A percentile compares a stretch with the other conserved stretches of the same genome.
These are phyloP conservation scores for Eulimnadia texana DNA, from an alignment of 1,140 invertebrate species.

Conservation along the genomic window DNA sequence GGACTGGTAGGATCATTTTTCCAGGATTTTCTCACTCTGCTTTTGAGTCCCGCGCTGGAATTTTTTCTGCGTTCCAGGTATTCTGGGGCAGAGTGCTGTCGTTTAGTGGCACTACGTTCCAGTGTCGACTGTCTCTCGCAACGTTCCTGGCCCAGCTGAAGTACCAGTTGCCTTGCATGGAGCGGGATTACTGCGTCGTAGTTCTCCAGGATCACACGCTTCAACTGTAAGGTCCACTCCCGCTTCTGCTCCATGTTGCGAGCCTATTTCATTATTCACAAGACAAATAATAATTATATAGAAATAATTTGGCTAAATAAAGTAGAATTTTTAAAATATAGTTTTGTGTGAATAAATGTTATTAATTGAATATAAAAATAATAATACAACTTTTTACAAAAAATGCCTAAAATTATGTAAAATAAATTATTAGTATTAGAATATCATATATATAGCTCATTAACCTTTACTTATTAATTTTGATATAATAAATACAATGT, in stretches of 20 bases:
- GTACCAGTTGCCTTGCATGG: slow-evolving; percentile 79
- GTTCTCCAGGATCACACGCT: slow-evolving; percentile 85
- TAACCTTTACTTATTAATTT: too few species aligned
- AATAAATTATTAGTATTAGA: too few species aligned
- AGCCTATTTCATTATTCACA: slow-evolving; percentile 34
- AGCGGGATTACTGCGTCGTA: slow-evolving; percentile 85
- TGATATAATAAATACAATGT: too few species aligned
- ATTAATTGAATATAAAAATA: not conserved
- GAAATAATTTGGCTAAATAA: too few species aligned
- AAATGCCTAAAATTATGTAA: too few species aligned
- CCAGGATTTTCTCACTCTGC: slow-evolving; percentile 37
- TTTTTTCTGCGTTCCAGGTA: slow-evolving; percentile 59
- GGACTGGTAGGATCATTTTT: slow-evolving; percentile 31
- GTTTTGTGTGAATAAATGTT: not conserved
- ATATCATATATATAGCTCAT: too few species aligned
- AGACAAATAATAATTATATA: slow-evolving; percentile 3
- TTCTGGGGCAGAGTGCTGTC: slow-evolving; percentile 69
- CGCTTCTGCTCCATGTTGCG: slow-evolving; percentile 78
- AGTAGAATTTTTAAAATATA: too few species aligned
- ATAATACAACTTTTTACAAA: too few species aligned
- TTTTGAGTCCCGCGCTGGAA: slow-evolving; percentile 13
- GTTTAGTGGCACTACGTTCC: slow-evolving; percentile 29
- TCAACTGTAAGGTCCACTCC: slow-evolving; percentile 81
- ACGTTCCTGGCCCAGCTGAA: slow-evolving; percentile 62
- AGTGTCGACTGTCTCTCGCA: not conserved